Conservation (phyloP, 2,888 invertebrate species). For the Zygothrica quintamaculata region DNA sequence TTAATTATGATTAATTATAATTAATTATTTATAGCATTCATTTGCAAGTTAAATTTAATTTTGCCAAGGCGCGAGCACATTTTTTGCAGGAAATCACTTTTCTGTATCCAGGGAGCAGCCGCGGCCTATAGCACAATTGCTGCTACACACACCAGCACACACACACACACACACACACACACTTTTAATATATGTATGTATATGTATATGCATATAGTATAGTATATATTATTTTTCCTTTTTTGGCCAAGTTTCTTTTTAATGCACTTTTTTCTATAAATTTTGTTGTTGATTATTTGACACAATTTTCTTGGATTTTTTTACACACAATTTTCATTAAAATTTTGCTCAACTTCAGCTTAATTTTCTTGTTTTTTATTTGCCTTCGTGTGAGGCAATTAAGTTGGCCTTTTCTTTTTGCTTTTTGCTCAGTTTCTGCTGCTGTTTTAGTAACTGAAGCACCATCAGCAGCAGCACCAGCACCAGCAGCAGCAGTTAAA, state of each 20-base stretch:
- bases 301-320: slow-evolving; percentile 16
- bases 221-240: slow-evolving; percentile 14
- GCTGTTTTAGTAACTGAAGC: slow-evolving; percentile 36
- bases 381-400: slow-evolving; percentile 46
- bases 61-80: slow-evolving; percentile 38
- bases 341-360: slow-evolving; percentile 13
- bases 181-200: slow-evolving; percentile 30
- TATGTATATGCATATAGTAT: too few relatives aligned
- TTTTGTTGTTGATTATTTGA: slow-evolving; percentile 18
- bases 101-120: slow-evolving; percentile 80
- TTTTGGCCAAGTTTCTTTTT: slow-evolving; percentile 33
- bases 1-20: slow-evolving; percentile 13
- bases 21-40: slow-evolving; percentile 26
- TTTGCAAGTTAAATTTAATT: slow-evolving; percentile 3
- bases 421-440: slow-evolving; percentile 31
- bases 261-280: slow-evolving; percentile 23
- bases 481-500: slow-evolving; percentile 32
- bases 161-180: slow-evolving; percentile 25
- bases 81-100: slow-evolving; percentile 80
- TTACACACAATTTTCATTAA: slow-evolving; percentile 22
- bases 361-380: slow-evolving; percentile 7
- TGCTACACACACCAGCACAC: slow-evolving; percentile 61
- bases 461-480: slow-evolving; percentile 23
- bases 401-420: slow-evolving; percentile 51
- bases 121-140: slow-evolving; percentile 65